Evolutionary conservation across 2,113 vertebrate species (phyloP), one percentile per base, ranked within the genome.

Genomic region (Sinosuthora webbiana): DNA sequence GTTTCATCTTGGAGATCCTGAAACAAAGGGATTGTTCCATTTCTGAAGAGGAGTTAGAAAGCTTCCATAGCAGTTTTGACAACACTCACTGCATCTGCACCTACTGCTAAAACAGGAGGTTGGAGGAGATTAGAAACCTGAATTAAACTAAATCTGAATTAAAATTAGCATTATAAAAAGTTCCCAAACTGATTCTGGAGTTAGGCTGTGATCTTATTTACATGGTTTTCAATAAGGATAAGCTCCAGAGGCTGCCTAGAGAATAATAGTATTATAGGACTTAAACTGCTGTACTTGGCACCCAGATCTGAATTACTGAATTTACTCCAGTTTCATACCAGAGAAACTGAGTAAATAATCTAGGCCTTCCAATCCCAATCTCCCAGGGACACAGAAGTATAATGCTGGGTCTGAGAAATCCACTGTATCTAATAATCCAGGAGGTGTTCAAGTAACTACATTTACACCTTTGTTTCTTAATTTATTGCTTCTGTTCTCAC

Each of bases 141-240:
- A 42, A 42, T 31, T 42, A 63, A 82, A 49, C 47, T 80, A 73
- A 89, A 87, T 82, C 33, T 33, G 16, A 82, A 90, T 75, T 93
- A 50, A 94, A 96, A 87, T 94, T 86, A 94, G 24, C 44, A 63
- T 76, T 78, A 73, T 47, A 64, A 91, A 81, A 90, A 27, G 6
- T 78, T 88, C 44, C 27, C 79, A 70, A 49, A 88, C 41, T 71
- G 56, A 60, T 81, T 81, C 35, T 55, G 17, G 41, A 77, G 47
- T 52, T 65, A 90, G 56, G 15, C 14, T 93, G 53, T 78, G 65
- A 89, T 83, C 20, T 82, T 93, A 68, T 84, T 88, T 86, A 84
- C 47, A 82, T 28, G 8, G 12, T 7, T 87, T 83, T 94, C 85
- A 93, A 89, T 44, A 41, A 90, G 49, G 42, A 81, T 91, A 91